Conservation (phyloP, 2,113 vertebrate genomes). For the Smithornis capensis region DNA sequence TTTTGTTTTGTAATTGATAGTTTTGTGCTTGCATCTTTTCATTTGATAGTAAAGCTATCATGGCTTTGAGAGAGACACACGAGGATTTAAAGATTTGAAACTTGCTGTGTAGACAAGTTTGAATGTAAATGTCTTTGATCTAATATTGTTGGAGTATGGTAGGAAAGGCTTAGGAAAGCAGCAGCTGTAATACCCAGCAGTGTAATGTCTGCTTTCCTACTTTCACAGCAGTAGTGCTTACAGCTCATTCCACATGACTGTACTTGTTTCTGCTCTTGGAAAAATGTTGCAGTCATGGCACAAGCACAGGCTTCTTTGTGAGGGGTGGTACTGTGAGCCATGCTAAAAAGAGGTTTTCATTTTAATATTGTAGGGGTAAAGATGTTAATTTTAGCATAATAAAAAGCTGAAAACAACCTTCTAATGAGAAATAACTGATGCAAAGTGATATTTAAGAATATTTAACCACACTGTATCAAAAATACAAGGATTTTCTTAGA, state of each 20-base stretch:
- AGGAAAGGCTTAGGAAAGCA: not conserved
- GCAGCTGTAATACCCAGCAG: not conserved
- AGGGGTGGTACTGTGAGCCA: not conserved
- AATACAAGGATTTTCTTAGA: not conserved
- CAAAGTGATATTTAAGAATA: not conserved
- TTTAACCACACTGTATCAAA: not conserved
- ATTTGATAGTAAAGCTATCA: too few species aligned
- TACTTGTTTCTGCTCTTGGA: conserved; percentile 5
- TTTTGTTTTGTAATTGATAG: not conserved
- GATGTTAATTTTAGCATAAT: not conserved
- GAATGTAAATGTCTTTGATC: not conserved
- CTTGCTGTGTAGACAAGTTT: not conserved
- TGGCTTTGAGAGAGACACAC: not conserved
- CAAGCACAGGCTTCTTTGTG: not conserved
- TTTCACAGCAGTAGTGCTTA: not conserved
- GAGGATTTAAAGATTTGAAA: not conserved
- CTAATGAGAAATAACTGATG: not conserved
- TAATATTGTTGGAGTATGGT: not conserved
- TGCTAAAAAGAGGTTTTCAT: not conserved
- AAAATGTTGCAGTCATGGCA: conserved; percentile 21
- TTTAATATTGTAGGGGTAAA: not conserved
- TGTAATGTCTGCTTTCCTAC: not conserved
- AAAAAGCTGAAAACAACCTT: not conserved
- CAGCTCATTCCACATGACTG: not conserved
- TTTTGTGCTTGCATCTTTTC: too few species aligned